Evolutionary conservation across 64 coral and sea anemone species (phyloP).

Genomic region (Montipora sp.): DNA sequence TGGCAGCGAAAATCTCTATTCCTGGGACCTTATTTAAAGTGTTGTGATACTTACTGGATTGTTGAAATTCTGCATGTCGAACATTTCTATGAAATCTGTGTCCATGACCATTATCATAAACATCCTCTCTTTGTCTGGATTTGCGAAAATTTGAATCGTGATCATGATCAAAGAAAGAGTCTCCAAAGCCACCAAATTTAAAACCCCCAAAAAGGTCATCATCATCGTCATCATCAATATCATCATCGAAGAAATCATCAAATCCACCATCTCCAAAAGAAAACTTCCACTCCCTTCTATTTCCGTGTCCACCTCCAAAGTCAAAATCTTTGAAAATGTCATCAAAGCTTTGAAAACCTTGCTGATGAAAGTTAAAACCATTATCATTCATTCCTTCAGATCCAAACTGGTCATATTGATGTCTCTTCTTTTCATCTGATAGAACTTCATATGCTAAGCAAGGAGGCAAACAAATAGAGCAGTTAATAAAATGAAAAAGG

Average conservation of each 20-base stretch:
- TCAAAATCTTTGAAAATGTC: constrained; percentile 91
- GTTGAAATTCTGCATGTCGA: constrained; percentile 72
- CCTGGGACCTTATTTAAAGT: too few relatives aligned
- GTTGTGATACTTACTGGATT: constrained; percentile 56
- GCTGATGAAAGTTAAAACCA: constrained; percentile 52
- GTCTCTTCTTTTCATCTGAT: constrained; percentile 97
- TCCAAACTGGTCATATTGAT: constrained; percentile 99
- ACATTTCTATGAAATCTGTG: constrained; percentile 72
- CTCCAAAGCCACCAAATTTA: constrained; percentile 79
- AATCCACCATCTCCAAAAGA: constrained; percentile 95
- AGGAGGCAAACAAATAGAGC: background rate
- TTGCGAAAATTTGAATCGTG: constrained; percentile 36
- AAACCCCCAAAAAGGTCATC: constrained; percentile 68
- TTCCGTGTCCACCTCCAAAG: constrained; percentile 46
- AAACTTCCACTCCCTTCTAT: constrained; percentile 85
- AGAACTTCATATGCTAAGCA: constrained; percentile 95
- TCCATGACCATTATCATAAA: constrained; percentile 4
- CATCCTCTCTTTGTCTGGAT: constrained; percentile 44
- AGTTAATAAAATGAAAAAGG: background rate
- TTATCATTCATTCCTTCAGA: constrained; percentile 91
- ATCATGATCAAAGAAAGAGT: constrained; percentile 87
- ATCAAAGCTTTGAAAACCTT: constrained; percentile 81
- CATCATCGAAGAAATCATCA: constrained; percentile 97
- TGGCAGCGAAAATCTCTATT: too few relatives aligned
- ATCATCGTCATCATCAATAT: constrained; percentile 82